Evolutionary conservation across 2,888 invertebrate species (phyloP).

Genomic region (Macaria liturata): DNA sequence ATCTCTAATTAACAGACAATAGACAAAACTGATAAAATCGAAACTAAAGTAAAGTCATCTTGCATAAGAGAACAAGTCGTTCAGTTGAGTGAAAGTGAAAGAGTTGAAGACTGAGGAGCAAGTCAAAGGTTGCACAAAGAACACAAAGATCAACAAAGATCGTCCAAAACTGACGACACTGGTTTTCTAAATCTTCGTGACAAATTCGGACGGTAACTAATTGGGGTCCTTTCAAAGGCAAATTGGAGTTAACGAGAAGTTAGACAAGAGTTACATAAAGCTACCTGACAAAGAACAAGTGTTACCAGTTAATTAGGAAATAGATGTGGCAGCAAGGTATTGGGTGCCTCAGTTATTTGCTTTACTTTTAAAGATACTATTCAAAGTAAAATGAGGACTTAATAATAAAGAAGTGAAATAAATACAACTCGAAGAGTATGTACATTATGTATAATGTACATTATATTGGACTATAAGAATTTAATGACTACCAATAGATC

Average conservation of each 20-base stretch:
- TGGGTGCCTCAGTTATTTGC: too few species aligned
- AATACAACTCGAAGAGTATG: too few species aligned
- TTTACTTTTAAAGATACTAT: too few species aligned
- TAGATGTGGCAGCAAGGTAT: too few species aligned
- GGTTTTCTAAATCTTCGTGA: slow-evolving; percentile 12
- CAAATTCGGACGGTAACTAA: slow-evolving; percentile 13
- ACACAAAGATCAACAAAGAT: slow-evolving; percentile 4
- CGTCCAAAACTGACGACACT: slow-evolving; percentile 9
- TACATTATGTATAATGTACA: too few species aligned
- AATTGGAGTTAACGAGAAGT: slow-evolving; percentile 5
- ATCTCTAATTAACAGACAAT: too few species aligned
- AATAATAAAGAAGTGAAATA: too few species aligned
- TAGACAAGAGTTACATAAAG: slow-evolving; percentile 20
- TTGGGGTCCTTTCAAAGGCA: slow-evolving; percentile 10
- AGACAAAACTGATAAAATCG: too few species aligned
- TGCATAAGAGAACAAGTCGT: slow-evolving; percentile 10
- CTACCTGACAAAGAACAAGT: slow-evolving; percentile 4
- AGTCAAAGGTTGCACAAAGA: slow-evolving; percentile 19
- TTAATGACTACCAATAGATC: too few species aligned
- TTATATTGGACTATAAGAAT: too few species aligned
- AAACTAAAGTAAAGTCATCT: neutral
- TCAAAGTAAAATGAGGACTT: too few species aligned
- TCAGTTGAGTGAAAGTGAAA: slow-evolving; percentile 20
- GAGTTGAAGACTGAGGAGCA: slow-evolving; percentile 1
- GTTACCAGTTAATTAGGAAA: neutral